phyloP scores from a whole-genome alignment of 1,140 invertebrate genomes.

The Eurosta solidaginis region DNA sequence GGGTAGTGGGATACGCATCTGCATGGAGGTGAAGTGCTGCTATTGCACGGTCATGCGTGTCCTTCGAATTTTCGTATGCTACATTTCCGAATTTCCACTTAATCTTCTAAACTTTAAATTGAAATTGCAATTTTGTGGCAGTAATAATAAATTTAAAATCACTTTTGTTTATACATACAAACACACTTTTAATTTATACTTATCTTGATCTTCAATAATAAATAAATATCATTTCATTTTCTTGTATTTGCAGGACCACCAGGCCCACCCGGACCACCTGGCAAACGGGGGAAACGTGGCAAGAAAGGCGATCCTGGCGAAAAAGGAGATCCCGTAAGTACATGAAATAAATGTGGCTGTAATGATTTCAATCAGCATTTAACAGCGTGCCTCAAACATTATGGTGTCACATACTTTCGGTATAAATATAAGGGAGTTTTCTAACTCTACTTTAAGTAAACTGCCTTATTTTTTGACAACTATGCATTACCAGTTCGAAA shows the following conservation, averaged over 20 bases:
- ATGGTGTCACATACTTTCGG: neutral
- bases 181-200: too few species aligned
- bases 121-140: conserved; percentile 13
- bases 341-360: neutral
- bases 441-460: too few species aligned
- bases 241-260: conserved; percentile 67
- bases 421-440: neutral
- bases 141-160: neutral
- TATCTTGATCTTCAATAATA: too few species aligned
- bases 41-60: neutral
- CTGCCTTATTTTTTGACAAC: too few species aligned
- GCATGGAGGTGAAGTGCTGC: neutral
- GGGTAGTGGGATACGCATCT: neutral
- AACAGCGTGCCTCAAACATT: neutral
- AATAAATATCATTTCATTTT: neutral
- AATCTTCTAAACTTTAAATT: conserved; percentile 29
- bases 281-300: conserved; percentile 84
- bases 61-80: neutral
- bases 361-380: too few species aligned
- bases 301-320: conserved; percentile 87
- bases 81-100: neutral
- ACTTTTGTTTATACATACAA: too few species aligned
- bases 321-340: conserved; percentile 72
- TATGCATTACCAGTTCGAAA: too few species aligned
- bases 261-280: conserved; percentile 75